phyloP scores from a whole-genome alignment of 1,140 invertebrate species.

The Aphaenogaster rudis region DNA sequence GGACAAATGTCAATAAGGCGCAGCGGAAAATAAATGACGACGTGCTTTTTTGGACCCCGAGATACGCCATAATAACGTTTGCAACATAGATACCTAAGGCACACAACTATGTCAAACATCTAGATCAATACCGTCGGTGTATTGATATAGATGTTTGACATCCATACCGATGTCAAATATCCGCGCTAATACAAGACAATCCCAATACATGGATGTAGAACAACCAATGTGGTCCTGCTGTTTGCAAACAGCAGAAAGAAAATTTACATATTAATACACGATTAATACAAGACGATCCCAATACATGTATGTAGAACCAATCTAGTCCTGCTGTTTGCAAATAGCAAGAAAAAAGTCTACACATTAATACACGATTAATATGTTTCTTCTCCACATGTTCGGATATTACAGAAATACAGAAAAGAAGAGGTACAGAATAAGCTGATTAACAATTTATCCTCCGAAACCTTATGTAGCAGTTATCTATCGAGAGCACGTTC shows the following conservation, averaged over 20 bases:
- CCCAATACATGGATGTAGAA: conserved; percentile 19
- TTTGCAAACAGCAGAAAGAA: not conserved
- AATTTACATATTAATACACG: too few relatives aligned
- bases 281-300: conserved; percentile 32
- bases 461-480: not conserved
- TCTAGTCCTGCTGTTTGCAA: not conserved
- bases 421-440: not conserved
- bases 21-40: conserved; percentile 1
- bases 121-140: conserved; percentile 46
- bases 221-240: not conserved
- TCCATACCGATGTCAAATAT: conserved; percentile 60
- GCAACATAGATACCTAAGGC: conserved; percentile 38
- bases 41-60: not conserved
- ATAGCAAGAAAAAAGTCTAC: too few relatives aligned
- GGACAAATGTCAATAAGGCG: not conserved
- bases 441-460: conserved; percentile 17
- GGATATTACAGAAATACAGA: not conserved
- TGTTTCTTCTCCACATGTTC: not conserved
- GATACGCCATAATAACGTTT: conserved; percentile 39
- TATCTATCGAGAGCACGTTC: not conserved
- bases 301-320: conserved; percentile 20
- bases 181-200: conserved; percentile 44
- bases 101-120: conserved; percentile 54
- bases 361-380: not conserved
- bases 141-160: conserved; percentile 64